Evolutionary conservation across 2,888 invertebrate species (phyloP), one percentile per base, ranked within the genome.

Genomic region (Seladonia tumulorum): DNA sequence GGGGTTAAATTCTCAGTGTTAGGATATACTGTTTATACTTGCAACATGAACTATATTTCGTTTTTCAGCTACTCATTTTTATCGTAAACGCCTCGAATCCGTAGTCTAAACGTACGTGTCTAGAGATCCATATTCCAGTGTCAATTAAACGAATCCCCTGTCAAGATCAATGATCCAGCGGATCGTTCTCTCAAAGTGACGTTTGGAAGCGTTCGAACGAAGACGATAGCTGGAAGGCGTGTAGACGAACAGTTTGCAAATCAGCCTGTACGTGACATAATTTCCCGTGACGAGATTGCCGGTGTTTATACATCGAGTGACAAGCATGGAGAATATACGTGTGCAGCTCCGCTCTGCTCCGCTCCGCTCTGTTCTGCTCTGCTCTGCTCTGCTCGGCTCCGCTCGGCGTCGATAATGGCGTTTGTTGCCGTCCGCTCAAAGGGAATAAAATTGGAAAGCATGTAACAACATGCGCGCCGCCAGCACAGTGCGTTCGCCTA

Each of bases 361-460:
- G n/a, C n/a, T n/a, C n/a, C n/a, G n/a, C n/a, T n/a, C n/a, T n/a
- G n/a, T n/a, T n/a, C n/a, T n/a, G 66, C 66, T 29, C 66, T 14
- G 29, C 66, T 29, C 29, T 22, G 60, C 60, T 60, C 14, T 5
- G 60, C 60, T 60, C 68, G 42, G 79, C 73, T 81, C 72, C 77
- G 71, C 79, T 49, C 14, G 76, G 70, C 71, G 66, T 35, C 88
- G 88, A 88, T 88, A 88, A 88, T 84, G 74, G 86, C 73, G 84
- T 84, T 88, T 88, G 80, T 68, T 49, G 25, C 57, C 57, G 45
- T 35, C 68, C 73, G 78, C 75, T 86, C 81, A 84, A 86, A 86
- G 84, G 29, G 83, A 86, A 82, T 86, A 82, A 88, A 88, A 88
- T 85, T 79, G 86, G 66, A 81, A 79, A 84, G 42, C 84, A 75